These are phyloP conservation scores for Podargus strigoides DNA, from an alignment of 2,797 vertebrate genomes.

Conservation along the genomic window DNA sequence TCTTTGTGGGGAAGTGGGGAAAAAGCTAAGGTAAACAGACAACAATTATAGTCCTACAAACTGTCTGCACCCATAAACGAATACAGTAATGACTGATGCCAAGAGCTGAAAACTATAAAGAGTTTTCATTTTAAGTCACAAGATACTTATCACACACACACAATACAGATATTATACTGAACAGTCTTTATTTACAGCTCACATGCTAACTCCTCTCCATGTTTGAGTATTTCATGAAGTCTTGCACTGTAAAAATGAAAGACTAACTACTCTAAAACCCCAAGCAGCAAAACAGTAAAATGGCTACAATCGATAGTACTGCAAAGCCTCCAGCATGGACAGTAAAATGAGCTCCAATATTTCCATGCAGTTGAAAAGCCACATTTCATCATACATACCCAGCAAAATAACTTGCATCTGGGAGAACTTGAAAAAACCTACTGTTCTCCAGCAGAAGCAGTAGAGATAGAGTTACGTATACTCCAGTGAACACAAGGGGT, in stretches of 20 bases:
- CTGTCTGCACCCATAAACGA: not conserved
- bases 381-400: not conserved
- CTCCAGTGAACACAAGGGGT: conserved; percentile 62
- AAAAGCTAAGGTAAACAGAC: not conserved
- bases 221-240: not conserved
- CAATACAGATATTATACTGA: not conserved
- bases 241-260: conserved; percentile 7
- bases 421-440: not conserved
- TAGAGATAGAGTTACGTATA: not conserved
- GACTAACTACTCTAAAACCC: not conserved
- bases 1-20: not conserved
- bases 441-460: not conserved
- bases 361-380: not conserved
- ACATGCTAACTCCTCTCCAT: not conserved
- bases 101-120: not conserved
- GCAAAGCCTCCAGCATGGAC: not conserved
- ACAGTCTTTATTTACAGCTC: not conserved
- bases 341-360: not conserved
- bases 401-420: conserved; percentile 39
- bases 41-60: not conserved
- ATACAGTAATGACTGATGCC: not conserved
- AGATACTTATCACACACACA: not conserved
- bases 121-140: not conserved
- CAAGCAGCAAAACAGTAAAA: not conserved
- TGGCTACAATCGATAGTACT: not conserved